A percentile compares a stretch with the other conserved stretches of the same genome.
phyloP scores from a whole-genome alignment of 2,113 vertebrate genomes.

The Pseudopipra pipra region DNA sequence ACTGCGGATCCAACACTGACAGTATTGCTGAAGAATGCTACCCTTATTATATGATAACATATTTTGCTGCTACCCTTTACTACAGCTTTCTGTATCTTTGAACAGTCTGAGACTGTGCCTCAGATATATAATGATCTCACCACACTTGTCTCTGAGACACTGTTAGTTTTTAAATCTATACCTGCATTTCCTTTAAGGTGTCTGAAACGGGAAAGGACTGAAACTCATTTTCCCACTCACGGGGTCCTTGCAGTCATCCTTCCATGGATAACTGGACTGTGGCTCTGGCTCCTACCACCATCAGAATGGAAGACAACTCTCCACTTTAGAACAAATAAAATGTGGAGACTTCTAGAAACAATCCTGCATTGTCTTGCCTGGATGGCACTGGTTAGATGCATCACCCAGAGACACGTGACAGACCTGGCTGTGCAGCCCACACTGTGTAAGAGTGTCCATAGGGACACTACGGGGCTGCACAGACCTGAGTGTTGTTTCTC shows the following conservation, averaged over 20 bases:
- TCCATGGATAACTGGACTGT: background rate
- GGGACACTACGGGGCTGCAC: background rate
- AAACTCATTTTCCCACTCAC: background rate
- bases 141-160: background rate
- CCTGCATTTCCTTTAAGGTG: background rate
- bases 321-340: background rate
- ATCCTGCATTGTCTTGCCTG: background rate
- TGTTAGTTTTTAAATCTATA: background rate
- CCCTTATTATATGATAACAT: background rate
- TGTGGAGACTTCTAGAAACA: background rate
- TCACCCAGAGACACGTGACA: background rate
- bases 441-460: accelerated
- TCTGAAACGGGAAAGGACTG: background rate
- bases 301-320: background rate
- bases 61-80: background rate
- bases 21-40: background rate
- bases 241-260: background rate
- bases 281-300: background rate
- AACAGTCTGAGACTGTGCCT: background rate
- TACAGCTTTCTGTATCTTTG: background rate
- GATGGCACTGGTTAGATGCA: background rate
- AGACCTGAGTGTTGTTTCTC: background rate
- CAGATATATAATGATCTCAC: background rate
- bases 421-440: background rate
- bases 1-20: background rate